Evolutionary conservation across 2,113 vertebrate genomes (phyloP).

Genomic region (Taurulus bubalis): DNA sequence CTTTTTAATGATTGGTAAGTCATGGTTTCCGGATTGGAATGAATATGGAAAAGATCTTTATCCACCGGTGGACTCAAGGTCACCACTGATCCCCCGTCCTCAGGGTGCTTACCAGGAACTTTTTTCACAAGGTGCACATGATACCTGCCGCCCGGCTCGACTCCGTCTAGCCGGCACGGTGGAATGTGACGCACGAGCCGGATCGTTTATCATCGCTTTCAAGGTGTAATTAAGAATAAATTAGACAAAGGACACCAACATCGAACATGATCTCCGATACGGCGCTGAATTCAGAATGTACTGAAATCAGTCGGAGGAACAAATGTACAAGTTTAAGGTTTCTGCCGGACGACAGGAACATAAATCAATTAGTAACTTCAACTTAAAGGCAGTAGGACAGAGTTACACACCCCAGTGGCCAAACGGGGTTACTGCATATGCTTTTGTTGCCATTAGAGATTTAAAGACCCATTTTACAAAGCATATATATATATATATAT

Average conservation of each 20-base stretch:
- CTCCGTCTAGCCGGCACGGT: slow-evolving; percentile 40
- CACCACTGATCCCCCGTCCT: slow-evolving; percentile 68
- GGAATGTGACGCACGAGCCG: slow-evolving; percentile 38
- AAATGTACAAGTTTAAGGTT: not conserved
- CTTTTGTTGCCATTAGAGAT: not conserved
- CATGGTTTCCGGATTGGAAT: slow-evolving; percentile 77
- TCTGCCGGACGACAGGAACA: not conserved
- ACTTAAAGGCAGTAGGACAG: not conserved
- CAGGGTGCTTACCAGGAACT: slow-evolving; percentile 63
- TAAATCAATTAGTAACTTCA: not conserved
- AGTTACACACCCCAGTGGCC: not conserved
- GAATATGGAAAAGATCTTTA: slow-evolving; percentile 80
- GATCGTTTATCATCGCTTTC: slow-evolving; percentile 47
- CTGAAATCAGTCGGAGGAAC: not conserved
- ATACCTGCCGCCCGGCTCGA: slow-evolving; percentile 42
- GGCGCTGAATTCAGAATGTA: not conserved
- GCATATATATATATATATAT: no score
- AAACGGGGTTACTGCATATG: not conserved
- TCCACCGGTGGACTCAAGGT: slow-evolving; percentile 74
- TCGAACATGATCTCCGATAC: not conserved
- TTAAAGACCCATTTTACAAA: not conserved
- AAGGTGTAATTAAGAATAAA: slow-evolving; percentile 48
- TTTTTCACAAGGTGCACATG: slow-evolving; percentile 52
- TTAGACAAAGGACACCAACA: slow-evolving; percentile 8
- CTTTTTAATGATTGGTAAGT: slow-evolving; percentile 80